Evolutionary conservation across 2,888 invertebrate genomes (phyloP).

Genomic region (Hipparchia sbordonii): DNA sequence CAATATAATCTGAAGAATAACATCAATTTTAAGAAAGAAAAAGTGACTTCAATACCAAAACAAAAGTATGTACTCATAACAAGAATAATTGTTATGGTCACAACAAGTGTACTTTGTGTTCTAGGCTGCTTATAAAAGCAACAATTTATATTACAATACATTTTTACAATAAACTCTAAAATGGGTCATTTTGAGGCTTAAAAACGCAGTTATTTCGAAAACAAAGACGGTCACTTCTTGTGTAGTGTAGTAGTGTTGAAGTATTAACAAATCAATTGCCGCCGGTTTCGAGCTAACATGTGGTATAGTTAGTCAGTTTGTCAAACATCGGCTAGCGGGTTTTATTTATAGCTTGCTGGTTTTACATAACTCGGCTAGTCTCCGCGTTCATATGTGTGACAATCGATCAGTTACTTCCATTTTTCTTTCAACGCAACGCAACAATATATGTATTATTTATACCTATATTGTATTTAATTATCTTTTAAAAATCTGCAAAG

Average conservation of each 20-base stretch:
- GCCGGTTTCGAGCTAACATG: neutral
- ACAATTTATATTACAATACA: neutral
- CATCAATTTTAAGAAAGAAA: neutral
- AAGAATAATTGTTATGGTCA: no score
- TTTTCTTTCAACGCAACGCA: conserved; percentile 25
- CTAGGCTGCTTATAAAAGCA: no score
- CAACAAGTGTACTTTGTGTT: no score
- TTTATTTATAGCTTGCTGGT: conserved; percentile 32
- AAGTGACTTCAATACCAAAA: no score
- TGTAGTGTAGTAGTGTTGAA: no score
- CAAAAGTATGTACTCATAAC: no score
- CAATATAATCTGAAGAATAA: neutral
- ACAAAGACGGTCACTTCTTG: no score
- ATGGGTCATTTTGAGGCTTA: no score
- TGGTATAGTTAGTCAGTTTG: neutral
- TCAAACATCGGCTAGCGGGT: conserved; percentile 15
- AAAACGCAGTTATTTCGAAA: neutral
- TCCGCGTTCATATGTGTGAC: conserved; percentile 33
- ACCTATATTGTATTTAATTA: neutral
- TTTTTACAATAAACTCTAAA: neutral
- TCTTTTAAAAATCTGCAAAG: neutral
- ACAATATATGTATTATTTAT: neutral
- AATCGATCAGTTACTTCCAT: conserved; percentile 33
- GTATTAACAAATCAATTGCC: neutral
- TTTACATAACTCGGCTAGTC: conserved; percentile 42